A percentile compares a stretch with the other conserved stretches of the same genome.
Evolutionary conservation across 2,113 vertebrate species (phyloP).

Genomic region (Copsychus sechellarum): DNA sequence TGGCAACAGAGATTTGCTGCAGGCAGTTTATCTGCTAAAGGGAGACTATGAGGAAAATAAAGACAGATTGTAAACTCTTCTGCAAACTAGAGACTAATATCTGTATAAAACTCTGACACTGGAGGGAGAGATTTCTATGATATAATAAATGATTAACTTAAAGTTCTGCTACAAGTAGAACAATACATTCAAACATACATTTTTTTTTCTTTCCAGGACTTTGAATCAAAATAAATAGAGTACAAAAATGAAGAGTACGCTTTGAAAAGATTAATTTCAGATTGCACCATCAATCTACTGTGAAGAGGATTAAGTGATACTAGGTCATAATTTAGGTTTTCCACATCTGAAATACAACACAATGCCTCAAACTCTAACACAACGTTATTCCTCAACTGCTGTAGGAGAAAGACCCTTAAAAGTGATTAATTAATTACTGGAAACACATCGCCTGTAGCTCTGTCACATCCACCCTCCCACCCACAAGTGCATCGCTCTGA

Average conservation of each 20-base stretch:
- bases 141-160: constrained; percentile 70
- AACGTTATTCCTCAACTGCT: constrained; percentile 38
- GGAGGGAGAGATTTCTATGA: constrained; percentile 64
- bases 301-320: constrained; percentile 56
- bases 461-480: constrained; percentile 13
- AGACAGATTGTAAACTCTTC: constrained; percentile 67
- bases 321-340: constrained; percentile 47
- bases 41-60: constrained; percentile 27
- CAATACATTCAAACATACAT: constrained; percentile 77
- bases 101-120: constrained; percentile 66
- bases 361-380: constrained; percentile 53
- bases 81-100: constrained; percentile 63
- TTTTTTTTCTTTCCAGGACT: constrained; percentile 58
- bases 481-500: background rate
- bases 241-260: constrained; percentile 72
- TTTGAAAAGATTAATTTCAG: constrained; percentile 68
- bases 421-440: background rate
- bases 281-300: constrained; percentile 76
- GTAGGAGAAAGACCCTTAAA: constrained; percentile 46
- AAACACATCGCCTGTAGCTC: constrained; percentile 4
- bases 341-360: constrained; percentile 59
- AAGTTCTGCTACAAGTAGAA: constrained; percentile 75
- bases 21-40: constrained; percentile 46
- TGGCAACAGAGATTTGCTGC: constrained; percentile 40
- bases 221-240: constrained; percentile 78